These are phyloP conservation scores for Ophioninae sp. DNA, from an alignment of 2,888 invertebrate species.

Conservation along the genomic window DNA sequence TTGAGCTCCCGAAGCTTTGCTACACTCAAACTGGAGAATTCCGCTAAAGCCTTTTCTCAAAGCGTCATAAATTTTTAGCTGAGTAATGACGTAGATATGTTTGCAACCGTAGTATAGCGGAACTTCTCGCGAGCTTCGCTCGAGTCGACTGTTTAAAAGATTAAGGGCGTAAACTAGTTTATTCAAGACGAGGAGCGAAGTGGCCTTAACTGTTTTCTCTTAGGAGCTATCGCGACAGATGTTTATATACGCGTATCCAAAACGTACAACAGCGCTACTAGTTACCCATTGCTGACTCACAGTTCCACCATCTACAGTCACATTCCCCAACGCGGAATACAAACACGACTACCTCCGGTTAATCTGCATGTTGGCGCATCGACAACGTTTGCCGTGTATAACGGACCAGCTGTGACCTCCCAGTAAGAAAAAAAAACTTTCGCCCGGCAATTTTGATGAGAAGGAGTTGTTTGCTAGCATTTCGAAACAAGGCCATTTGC, in stretches of 20 bases:
- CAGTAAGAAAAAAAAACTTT: constrained; percentile 50
- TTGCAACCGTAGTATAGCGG: constrained; percentile 34
- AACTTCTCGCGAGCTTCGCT: constrained; percentile 8
- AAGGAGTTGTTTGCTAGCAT: constrained; percentile 45
- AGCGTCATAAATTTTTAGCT: constrained; percentile 48
- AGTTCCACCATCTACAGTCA: neutral
- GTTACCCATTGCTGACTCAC: constrained; percentile 5
- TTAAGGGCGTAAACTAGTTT: neutral
- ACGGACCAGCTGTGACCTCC: constrained; percentile 13
- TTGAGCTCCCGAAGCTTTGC: neutral
- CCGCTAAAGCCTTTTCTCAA: constrained; percentile 27
- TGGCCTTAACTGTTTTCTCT: neutral
- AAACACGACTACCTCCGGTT: constrained; percentile 21
- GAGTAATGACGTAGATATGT: constrained; percentile 42
- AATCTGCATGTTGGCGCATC: constrained; percentile 23
- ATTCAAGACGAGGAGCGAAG: neutral
- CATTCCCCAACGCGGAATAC: constrained; percentile 7
- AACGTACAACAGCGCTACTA: neutral
- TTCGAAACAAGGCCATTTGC: neutral
- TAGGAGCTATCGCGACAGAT: neutral
- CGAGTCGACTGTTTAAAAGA: neutral
- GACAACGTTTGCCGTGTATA: constrained; percentile 24
- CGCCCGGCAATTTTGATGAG: constrained; percentile 6
- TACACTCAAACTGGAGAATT: neutral
- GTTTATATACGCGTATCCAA: neutral